phyloP scores from a whole-genome alignment of 2,888 invertebrate genomes.

The Conistra vaccinii region DNA sequence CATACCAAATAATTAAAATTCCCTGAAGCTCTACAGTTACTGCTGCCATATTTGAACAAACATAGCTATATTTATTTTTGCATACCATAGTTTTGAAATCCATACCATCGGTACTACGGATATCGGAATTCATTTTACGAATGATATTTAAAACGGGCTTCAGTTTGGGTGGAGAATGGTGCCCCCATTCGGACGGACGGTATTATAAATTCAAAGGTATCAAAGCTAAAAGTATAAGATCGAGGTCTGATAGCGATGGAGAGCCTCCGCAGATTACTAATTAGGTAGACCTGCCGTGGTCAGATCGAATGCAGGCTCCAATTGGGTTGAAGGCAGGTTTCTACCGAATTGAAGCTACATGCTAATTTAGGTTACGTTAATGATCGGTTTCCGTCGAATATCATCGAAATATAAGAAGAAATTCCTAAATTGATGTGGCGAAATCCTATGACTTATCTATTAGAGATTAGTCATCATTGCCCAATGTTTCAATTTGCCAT shows the following conservation, averaged over 20 bases:
- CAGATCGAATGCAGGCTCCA: slow-evolving; percentile 14
- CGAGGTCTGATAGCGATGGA: slow-evolving; percentile 26
- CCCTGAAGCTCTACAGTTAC: not conserved
- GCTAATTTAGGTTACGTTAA: not conserved
- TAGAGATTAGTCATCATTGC: slow-evolving; percentile 6
- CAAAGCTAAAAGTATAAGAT: slow-evolving; percentile 20
- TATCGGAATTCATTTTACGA: not conserved
- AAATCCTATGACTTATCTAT: slow-evolving; percentile 3
- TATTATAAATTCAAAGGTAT: slow-evolving; percentile 22
- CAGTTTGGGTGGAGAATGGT: not conserved
- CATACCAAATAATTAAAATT: not conserved
- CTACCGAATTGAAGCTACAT: not conserved
- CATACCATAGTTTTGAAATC: not conserved
- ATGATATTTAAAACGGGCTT: not conserved
- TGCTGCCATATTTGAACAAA: not conserved
- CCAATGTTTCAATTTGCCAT: not conserved
- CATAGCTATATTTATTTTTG: slow-evolving; percentile 6
- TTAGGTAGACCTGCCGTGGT: slow-evolving; percentile 21
- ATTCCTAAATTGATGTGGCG: not conserved
- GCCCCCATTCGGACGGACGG: not conserved
- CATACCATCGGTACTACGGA: not conserved
- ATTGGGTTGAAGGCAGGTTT: not conserved
- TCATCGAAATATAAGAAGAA: not conserved
- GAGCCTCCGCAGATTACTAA: slow-evolving; percentile 38
- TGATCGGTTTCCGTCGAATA: not conserved